Base-by-base conservation (phyloP, 1,140 invertebrate species). In the Eupristina koningsbergeri region DNA sequence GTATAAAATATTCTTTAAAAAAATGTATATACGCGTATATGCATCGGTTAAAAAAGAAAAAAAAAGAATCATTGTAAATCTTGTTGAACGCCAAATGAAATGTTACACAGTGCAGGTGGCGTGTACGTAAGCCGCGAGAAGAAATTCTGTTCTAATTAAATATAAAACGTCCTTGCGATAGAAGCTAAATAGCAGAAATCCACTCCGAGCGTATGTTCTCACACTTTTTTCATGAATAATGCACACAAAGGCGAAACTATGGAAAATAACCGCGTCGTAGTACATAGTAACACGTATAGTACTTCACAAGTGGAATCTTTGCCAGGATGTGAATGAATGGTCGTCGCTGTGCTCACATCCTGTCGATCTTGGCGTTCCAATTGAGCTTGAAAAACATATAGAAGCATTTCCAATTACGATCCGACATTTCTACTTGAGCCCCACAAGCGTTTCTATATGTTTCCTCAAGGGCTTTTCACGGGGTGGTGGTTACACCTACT, bases 11-110 rank as follows among this genome's bases (percentile, higher is more conserved):
- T 63, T 64, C 75, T 41, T 63, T 11, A 71, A 85, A 64, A 87
- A 69, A 69, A 22, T 86, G 79, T 86, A 86, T 89, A 87, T 80
- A 85, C 61, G 78, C 85, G 79, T 89, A 88, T 75, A 76, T 80
- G 26, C 53, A 78, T 86, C 31, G 69, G 45, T 67, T 53, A 77
- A 81, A 82, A 81, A 85, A 67, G 78, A 84, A 77, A 81, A 82
- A 81, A 85, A 67, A 75, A 84, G 77, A 83, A 85, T 85, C 71
- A 79, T 88, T 88, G 86, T 88, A 86, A 89, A 88, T 88, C 84
- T 89, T 89, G 86, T 89, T 88, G 77, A 89, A 85, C 80, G 86
- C 84, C 74, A 88, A 87, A 86, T 82, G 80, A 80, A 85, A 86
- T 81, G 84, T 87, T 86, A 78, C 69, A 81, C 84, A 86, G 78